phyloP scores from a whole-genome alignment of 2,888 invertebrate genomes.

The Drymonia ruficornis region DNA sequence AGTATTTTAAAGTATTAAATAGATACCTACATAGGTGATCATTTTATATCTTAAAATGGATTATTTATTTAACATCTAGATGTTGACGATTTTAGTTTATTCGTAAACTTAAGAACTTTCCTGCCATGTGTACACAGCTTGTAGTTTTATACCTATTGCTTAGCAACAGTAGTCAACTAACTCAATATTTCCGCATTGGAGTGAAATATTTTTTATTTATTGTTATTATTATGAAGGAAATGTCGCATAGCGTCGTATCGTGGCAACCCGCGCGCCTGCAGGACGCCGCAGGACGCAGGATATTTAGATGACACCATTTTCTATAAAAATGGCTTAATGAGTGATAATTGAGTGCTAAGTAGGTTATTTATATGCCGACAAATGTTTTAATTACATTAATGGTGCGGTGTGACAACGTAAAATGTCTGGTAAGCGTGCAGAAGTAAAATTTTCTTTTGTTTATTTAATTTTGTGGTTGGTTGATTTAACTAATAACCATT shows the following conservation, averaged over 20 bases:
- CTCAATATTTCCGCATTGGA: slow-evolving; percentile 46
- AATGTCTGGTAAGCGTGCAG: slow-evolving; percentile 30
- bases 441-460: not conserved
- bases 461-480: not conserved
- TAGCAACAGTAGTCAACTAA: slow-evolving; percentile 52
- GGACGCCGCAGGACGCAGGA: slow-evolving; percentile 28
- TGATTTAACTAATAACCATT: too few species aligned
- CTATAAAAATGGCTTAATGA: slow-evolving; percentile 7
- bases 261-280: slow-evolving; percentile 61
- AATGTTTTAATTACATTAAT: slow-evolving; percentile 10
- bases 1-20: too few species aligned
- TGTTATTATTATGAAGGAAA: slow-evolving; percentile 61
- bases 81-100: too few species aligned
- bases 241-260: slow-evolving; percentile 73
- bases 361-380: slow-evolving; percentile 1
- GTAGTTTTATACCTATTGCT: slow-evolving; percentile 41
- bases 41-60: too few species aligned
- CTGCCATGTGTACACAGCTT: not conserved
- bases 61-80: too few species aligned
- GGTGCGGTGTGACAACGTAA: slow-evolving; percentile 14
- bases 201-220: slow-evolving; percentile 53
- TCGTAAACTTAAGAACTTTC: too few species aligned
- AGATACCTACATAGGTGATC: too few species aligned
- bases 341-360: not conserved
- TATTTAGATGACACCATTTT: slow-evolving; percentile 29